Percentiles rank a stretch among this genome's conserved stretches.
Conservation (phyloP, 2,888 invertebrate species). For the Aporophyla lueneburgensis region DNA sequence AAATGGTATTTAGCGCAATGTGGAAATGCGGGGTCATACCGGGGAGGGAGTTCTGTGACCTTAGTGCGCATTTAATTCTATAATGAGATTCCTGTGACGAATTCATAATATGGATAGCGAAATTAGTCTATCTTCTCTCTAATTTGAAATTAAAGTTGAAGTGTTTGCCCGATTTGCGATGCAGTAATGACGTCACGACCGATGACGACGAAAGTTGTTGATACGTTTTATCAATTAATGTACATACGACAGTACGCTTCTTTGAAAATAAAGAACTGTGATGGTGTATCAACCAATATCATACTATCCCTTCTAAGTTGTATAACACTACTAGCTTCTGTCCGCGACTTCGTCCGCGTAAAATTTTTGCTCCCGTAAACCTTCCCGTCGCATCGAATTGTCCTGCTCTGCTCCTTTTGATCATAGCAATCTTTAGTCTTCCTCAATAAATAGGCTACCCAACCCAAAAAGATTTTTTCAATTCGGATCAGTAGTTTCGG, state of each 20-base stretch:
- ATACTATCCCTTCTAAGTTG: background rate
- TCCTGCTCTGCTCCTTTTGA: no score
- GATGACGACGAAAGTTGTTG: no score
- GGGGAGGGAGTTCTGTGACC: background rate
- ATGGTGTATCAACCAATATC: constrained; percentile 11
- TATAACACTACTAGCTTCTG: constrained; percentile 8
- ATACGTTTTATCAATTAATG: background rate
- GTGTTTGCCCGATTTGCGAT: constrained; percentile 16
- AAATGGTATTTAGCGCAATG: constrained; percentile 4
- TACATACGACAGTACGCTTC: background rate
- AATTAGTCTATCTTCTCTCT: background rate
- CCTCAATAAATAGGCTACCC: no score
- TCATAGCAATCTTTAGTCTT: no score
- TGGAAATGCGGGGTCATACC: background rate
- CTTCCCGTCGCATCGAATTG: no score
- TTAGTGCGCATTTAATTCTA: background rate
- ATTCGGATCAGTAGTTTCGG: no score
- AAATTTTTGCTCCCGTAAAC: no score
- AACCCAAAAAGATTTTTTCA: no score
- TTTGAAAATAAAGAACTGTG: constrained; percentile 10
- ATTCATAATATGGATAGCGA: background rate
- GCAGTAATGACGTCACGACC: constrained; percentile 42
- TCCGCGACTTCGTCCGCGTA: no score
- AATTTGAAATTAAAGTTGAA: constrained; percentile 2
- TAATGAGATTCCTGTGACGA: background rate